Conservation (phyloP, 2,888 invertebrate genomes). For the Isoperla grammatica region DNA sequence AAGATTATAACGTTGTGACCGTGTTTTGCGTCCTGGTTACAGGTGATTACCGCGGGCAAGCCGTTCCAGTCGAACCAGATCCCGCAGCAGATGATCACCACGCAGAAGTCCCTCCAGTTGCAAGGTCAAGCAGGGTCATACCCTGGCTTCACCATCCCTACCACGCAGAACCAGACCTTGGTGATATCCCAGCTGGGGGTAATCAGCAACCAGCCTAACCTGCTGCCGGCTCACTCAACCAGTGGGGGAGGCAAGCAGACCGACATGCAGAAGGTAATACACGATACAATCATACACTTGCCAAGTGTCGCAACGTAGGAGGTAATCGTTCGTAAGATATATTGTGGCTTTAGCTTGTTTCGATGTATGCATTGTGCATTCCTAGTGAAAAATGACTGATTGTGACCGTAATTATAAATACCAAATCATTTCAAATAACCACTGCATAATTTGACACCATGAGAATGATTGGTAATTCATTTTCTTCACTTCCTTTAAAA, state of each 20-base stretch:
- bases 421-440: no score
- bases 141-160: slow-evolving; percentile 71
- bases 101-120: slow-evolving; percentile 61
- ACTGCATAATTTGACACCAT: no score
- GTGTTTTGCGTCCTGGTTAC: slow-evolving; percentile 32
- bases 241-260: slow-evolving; percentile 51
- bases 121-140: slow-evolving; percentile 53
- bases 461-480: no score
- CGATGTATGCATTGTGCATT: no score
- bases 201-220: slow-evolving; percentile 65
- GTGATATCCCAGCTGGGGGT: slow-evolving; percentile 52
- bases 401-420: no score
- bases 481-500: no score
- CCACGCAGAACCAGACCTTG: slow-evolving; percentile 41
- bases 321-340: no score
- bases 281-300: no score
- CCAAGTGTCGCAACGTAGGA: no score
- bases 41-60: slow-evolving; percentile 79
- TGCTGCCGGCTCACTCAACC: slow-evolving; percentile 56
- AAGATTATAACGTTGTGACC: no score
- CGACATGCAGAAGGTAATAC: slow-evolving; percentile 66
- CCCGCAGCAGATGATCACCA: slow-evolving; percentile 74
- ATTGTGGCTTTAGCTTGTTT: no score
- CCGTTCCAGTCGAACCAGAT: slow-evolving; percentile 73
- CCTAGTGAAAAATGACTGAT: no score